Conservation (phyloP, 2,888 invertebrate genomes). For the Phoronis australis region DNA sequence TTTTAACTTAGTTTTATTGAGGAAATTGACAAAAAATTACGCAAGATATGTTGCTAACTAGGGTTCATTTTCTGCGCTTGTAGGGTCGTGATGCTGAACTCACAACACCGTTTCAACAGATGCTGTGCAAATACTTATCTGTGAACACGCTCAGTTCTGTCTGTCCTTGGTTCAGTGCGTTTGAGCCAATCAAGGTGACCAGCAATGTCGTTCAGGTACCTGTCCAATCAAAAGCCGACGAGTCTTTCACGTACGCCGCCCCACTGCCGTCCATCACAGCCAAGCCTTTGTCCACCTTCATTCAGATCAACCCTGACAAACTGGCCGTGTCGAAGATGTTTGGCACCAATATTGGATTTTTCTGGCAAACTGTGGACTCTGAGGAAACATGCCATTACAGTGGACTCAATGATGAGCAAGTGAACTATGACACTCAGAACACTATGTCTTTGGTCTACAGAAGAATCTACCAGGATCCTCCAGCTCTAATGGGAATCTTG, state of each 20-base stretch:
- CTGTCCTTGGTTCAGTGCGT: constrained; percentile 36
- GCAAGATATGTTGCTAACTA: no score
- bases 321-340: constrained; percentile 36
- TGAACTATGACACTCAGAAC: constrained; percentile 34
- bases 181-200: constrained; percentile 31
- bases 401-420: constrained; percentile 19
- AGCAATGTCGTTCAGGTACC: constrained; percentile 9
- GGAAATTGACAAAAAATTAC: no score
- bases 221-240: constrained; percentile 12
- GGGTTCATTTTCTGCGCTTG: no score
- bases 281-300: constrained; percentile 42
- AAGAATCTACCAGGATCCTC: constrained; percentile 22
- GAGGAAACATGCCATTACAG: constrained; percentile 29
- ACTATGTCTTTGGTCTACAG: constrained; percentile 41
- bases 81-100: constrained; percentile 24
- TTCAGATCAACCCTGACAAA: constrained; percentile 36
- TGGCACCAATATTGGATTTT: constrained; percentile 35
- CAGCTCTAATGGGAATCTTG: constrained; percentile 38
- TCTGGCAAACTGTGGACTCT: constrained; percentile 45
- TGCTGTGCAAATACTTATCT: constrained; percentile 34
- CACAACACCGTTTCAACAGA: constrained; percentile 26
- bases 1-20: constrained; percentile 17
- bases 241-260: constrained; percentile 26
- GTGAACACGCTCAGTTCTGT: constrained; percentile 37
- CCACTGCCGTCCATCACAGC: constrained; percentile 38